Evolutionary conservation across 2,888 invertebrate species (phyloP).

Genomic region (Leucoptera coffeella): DNA sequence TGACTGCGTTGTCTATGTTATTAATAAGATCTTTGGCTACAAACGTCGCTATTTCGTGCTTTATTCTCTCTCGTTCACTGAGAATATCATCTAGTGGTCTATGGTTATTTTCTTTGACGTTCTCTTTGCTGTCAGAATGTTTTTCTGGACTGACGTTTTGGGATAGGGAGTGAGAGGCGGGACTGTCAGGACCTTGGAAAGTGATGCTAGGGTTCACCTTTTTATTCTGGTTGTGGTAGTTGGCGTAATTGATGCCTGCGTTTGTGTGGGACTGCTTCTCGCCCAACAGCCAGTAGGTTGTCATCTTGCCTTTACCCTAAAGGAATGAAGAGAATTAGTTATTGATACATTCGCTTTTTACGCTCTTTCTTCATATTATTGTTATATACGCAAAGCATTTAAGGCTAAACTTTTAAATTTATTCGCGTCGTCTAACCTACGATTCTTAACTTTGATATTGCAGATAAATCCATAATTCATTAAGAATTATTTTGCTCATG

Average conservation of each 20-base stretch:
- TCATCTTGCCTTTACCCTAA: conserved; percentile 87
- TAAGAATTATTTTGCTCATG: too few relatives aligned
- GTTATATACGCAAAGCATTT: too few relatives aligned
- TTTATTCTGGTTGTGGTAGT: too few relatives aligned
- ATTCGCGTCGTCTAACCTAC: too few relatives aligned
- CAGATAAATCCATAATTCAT: too few relatives aligned
- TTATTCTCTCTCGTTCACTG: conserved; percentile 33
- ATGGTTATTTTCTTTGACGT: conserved; percentile 10
- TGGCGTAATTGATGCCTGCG: conserved; percentile 11
- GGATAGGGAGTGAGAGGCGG: conserved; percentile 32
- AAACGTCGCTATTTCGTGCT: conserved; percentile 40
- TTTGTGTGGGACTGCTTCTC: conserved; percentile 39
- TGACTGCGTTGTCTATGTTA: conserved; percentile 34
- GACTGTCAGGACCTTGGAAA: conserved; percentile 43
- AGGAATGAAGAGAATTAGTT: too few relatives aligned
- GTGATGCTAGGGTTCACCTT: conserved; percentile 36
- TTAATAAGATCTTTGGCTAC: conserved; percentile 42
- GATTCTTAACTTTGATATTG: too few relatives aligned
- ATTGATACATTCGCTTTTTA: too few relatives aligned
- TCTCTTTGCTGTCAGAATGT: conserved; percentile 20
- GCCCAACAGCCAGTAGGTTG: conserved; percentile 81
- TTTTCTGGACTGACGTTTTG: conserved; percentile 32
- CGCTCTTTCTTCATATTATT: too few relatives aligned
- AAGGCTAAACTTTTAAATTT: too few relatives aligned
- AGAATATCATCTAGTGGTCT: conserved; percentile 18